Percentiles rank a stretch among this genome's conserved stretches.
Conservation (phyloP, 1,140 invertebrate genomes). For the Phenacoccus solenopsis region DNA sequence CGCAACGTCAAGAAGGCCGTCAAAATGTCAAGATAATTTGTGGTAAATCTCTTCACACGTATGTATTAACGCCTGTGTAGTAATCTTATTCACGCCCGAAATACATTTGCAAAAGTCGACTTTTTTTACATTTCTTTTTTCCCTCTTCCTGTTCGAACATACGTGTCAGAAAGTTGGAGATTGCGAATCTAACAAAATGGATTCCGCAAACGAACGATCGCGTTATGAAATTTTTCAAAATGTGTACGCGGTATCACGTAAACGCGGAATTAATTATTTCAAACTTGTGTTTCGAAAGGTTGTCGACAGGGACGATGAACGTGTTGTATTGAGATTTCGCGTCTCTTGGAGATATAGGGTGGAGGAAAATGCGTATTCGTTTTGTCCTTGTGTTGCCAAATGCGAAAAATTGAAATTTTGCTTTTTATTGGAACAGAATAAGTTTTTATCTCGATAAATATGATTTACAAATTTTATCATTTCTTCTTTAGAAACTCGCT, state of each 20-base stretch:
- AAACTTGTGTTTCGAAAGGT: not conserved
- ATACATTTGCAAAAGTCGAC: not conserved
- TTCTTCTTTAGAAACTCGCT: too few relatives aligned
- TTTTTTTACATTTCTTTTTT: too few relatives aligned
- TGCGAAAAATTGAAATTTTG: too few relatives aligned
- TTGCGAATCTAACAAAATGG: not conserved
- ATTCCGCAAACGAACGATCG: not conserved
- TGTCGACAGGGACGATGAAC: not conserved
- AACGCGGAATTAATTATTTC: not conserved
- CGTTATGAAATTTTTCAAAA: not conserved
- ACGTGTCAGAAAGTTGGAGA: not conserved
- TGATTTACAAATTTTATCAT: too few relatives aligned
- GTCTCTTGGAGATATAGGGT: too few relatives aligned
- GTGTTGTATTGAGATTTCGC: too few relatives aligned
- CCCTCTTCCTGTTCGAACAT: not conserved
- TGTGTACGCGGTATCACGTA: not conserved
- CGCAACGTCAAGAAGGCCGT: not conserved
- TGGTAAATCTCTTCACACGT: not conserved
- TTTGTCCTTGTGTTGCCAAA: too few relatives aligned
- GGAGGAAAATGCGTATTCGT: too few relatives aligned
- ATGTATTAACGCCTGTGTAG: not conserved
- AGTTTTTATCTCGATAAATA: too few relatives aligned
- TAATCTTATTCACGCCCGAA: not conserved
- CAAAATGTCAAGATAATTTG: slow-evolving; percentile 3
- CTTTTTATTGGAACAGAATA: too few relatives aligned